phyloP scores from a whole-genome alignment of 2,797 vertebrate species.

The Pangasius macronema region DNA sequence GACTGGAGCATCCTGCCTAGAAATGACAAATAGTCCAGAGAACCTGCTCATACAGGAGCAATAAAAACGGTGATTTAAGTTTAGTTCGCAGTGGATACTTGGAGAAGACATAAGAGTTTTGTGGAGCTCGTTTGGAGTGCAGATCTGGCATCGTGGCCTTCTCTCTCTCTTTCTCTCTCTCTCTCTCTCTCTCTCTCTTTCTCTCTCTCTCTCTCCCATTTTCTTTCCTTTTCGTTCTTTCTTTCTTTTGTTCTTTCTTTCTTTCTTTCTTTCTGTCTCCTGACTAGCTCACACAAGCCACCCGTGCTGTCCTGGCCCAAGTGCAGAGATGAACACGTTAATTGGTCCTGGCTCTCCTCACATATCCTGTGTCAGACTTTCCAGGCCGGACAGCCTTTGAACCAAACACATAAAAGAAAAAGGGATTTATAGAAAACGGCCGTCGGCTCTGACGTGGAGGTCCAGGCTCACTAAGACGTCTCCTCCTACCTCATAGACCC shows the following conservation, averaged over 20 bases:
- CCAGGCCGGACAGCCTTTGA: constrained; percentile 71
- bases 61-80: constrained; percentile 31
- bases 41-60: not conserved
- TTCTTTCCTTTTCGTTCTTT: not conserved
- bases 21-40: constrained; percentile 26
- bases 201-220: not conserved
- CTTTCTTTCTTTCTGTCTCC: constrained; percentile 18
- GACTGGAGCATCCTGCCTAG: not conserved
- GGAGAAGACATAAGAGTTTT: not conserved
- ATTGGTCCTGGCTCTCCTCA: constrained; percentile 65
- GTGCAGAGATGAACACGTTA: constrained; percentile 60
- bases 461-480: constrained; percentile 66
- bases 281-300: constrained; percentile 34
- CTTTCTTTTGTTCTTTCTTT: not conserved
- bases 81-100: constrained; percentile 7
- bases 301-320: constrained; percentile 19
- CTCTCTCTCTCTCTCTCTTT: not conserved
- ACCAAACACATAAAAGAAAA: constrained; percentile 71
- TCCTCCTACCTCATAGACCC: constrained; percentile 32
- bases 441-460: constrained; percentile 59
- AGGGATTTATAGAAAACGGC: constrained; percentile 69
- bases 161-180: not conserved
- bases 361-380: constrained; percentile 62
- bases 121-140: not conserved
- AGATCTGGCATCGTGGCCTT: not conserved